These are phyloP conservation scores for Labeo calbasu DNA, from an alignment of 2,797 vertebrate genomes.

Conservation along the genomic window DNA sequence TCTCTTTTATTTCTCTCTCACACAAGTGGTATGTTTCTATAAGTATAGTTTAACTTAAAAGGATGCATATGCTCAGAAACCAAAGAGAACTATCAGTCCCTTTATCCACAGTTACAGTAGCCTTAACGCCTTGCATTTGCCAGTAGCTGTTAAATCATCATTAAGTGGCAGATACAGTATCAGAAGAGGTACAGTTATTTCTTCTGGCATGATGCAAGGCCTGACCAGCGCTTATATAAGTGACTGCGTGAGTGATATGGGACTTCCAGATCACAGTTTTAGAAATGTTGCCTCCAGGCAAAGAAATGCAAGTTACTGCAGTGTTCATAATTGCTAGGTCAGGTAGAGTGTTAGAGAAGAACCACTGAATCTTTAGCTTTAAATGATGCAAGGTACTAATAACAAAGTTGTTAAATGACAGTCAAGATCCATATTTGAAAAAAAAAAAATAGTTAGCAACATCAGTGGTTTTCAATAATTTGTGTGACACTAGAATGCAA, in stretches of 20 bases:
- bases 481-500: too few relatives aligned
- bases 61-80: not conserved
- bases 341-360: not conserved
- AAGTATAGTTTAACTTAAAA: not conserved
- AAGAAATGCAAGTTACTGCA: not conserved
- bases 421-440: too few relatives aligned
- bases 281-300: constrained; percentile 1
- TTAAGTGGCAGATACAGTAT: not conserved
- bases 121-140: not conserved
- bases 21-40: not conserved
- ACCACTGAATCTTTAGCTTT: not conserved
- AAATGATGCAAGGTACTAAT: too few relatives aligned
- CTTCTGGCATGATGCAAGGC: not conserved
- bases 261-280: not conserved
- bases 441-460: too few relatives aligned
- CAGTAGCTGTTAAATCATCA: not conserved
- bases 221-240: not conserved
- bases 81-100: not conserved
- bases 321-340: not conserved
- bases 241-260: not conserved
- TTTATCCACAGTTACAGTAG: constrained; percentile 6
- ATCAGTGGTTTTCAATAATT: too few relatives aligned
- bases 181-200: not conserved
- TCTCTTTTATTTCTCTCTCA: not conserved
- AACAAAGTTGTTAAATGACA: too few relatives aligned